Evolutionary conservation across 2,888 invertebrate species (phyloP).

Genomic region (Agrotis segetum): DNA sequence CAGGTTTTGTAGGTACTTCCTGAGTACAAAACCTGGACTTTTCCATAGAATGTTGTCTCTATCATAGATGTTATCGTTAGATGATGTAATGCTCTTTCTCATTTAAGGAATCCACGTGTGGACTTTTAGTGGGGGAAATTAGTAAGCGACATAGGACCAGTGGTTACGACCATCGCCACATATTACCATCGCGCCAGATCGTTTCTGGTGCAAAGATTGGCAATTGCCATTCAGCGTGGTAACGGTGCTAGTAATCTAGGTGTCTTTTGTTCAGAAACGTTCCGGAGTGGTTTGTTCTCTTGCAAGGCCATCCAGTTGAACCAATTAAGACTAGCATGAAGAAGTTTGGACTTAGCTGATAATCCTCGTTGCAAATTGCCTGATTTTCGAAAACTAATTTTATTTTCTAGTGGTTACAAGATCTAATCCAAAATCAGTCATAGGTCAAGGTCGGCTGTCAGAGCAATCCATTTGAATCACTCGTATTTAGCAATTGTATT

Average conservation of each 20-base stretch:
- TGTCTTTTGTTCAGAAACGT: too few species aligned
- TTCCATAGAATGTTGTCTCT: too few species aligned
- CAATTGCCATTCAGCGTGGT: too few species aligned
- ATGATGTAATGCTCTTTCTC: neutral
- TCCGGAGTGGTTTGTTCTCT: neutral
- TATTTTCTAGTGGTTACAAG: constrained; percentile 3
- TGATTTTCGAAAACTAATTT: neutral
- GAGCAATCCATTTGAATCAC: constrained; percentile 50
- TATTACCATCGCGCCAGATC: too few species aligned
- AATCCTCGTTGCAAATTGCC: neutral
- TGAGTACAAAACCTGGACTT: too few species aligned
- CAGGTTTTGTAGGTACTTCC: too few species aligned
- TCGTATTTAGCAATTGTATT: constrained; percentile 67
- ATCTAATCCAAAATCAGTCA: constrained; percentile 9
- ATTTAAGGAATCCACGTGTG: neutral
- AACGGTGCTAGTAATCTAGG: too few species aligned
- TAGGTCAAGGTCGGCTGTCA: constrained; percentile 16
- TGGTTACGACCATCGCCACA: too few species aligned
- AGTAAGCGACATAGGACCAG: too few species aligned
- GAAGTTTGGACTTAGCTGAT: neutral
- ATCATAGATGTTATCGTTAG: neutral
- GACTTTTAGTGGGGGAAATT: neutral
- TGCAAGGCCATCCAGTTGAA: neutral
- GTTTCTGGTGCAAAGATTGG: too few species aligned
- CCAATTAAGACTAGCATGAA: neutral